phyloP scores from a whole-genome alignment of 1,140 invertebrate species.

The Zaprionus davidi region DNA sequence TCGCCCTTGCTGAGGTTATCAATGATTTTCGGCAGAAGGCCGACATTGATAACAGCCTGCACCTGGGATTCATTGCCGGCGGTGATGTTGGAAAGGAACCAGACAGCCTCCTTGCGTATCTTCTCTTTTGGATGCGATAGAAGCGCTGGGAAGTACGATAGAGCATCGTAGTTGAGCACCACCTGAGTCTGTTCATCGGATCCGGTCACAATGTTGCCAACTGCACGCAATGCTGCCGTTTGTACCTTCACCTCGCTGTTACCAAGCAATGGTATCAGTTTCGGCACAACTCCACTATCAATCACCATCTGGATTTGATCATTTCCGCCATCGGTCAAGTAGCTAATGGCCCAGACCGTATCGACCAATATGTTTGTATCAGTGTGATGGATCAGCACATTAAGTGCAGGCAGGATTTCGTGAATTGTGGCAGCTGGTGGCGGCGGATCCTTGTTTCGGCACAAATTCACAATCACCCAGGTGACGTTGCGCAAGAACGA shows the following conservation, averaged over 20 bases:
- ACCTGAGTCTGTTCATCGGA: conserved; percentile 99
- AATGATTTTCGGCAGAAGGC: conserved; percentile 97
- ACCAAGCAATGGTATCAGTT: conserved; percentile 96
- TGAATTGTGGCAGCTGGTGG: conserved; percentile 93
- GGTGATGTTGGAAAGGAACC: conserved; percentile 99
- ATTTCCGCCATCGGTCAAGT: conserved; percentile 99
- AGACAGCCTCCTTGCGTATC: conserved; percentile 97
- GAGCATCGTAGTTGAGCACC: conserved; percentile 95
- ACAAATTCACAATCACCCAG: conserved; percentile 99
- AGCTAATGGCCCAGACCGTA: conserved; percentile 99
- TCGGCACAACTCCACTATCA: conserved; percentile 97
- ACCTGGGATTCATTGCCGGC: conserved; percentile 99
- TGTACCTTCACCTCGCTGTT: conserved; percentile 99
- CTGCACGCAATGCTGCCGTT: conserved; percentile 97
- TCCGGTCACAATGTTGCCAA: conserved; percentile 99
- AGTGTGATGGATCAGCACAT: conserved; percentile 96
- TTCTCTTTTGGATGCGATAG: conserved; percentile 93
- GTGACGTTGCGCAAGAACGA: conserved; percentile 98
- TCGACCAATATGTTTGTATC: conserved; percentile 99
- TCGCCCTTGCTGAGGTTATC: conserved; percentile 96
- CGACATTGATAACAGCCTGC: conserved; percentile 98
- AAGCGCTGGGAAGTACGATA: conserved; percentile 95
- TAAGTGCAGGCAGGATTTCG: conserved; percentile 97
- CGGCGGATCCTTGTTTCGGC: conserved; percentile 97
- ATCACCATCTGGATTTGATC: conserved; percentile 99